A percentile compares a stretch with the other conserved stretches of the same genome.
phyloP scores from a whole-genome alignment of 2,888 invertebrate species.

The Phymatocera aterrima region DNA sequence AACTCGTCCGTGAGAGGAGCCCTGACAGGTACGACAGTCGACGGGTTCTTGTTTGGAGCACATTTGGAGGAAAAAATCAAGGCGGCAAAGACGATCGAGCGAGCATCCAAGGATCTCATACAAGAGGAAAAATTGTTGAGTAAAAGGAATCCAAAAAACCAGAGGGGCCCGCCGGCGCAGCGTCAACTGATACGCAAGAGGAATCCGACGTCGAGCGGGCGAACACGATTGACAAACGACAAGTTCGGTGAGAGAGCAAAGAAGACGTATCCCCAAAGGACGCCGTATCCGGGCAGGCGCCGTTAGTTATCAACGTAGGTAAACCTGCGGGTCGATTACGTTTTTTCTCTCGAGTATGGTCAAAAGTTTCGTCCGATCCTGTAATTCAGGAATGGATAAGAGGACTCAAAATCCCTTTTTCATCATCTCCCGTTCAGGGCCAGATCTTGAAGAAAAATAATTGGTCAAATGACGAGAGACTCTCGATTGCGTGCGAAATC shows the following conservation, averaged over 20 bases:
- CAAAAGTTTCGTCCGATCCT: background rate
- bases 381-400: background rate
- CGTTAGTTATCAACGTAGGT: background rate
- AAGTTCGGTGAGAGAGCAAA: background rate
- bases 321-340: background rate
- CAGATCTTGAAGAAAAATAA: background rate
- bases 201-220: background rate
- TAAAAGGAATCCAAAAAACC: background rate
- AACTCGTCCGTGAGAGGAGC: slow-evolving; percentile 14
- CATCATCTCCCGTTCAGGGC: background rate
- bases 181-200: background rate
- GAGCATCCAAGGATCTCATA: slow-evolving; percentile 44
- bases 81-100: slow-evolving; percentile 31
- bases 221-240: background rate
- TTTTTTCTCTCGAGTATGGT: background rate
- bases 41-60: slow-evolving; percentile 44
- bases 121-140: background rate
- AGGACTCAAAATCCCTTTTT: background rate
- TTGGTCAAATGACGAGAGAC: background rate
- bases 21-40: slow-evolving; percentile 25
- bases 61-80: slow-evolving; percentile 41
- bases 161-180: background rate
- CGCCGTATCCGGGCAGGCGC: no score
- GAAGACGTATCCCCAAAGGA: background rate
- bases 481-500: slow-evolving; percentile 14